Base-by-base conservation (phyloP, 2,113 vertebrate genomes). In the Macquaria ambigua region DNA sequence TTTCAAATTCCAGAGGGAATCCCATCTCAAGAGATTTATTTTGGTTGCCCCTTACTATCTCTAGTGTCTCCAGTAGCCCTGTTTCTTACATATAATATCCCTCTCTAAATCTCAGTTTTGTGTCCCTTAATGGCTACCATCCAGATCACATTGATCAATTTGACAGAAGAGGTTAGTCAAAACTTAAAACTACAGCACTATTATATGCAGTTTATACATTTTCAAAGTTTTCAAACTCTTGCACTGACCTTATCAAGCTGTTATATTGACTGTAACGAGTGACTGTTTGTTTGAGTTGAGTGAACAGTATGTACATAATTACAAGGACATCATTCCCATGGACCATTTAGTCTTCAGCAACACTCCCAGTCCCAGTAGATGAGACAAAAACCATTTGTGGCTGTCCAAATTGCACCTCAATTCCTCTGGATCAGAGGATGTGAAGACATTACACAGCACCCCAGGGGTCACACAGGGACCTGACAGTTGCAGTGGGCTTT, bases 371-470 rank as follows among this genome's bases (percentile, higher is more conserved):
- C 64, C 21, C 34, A 25, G 67, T 3, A 68, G 64, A 34, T 28
- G 28, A 41, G 4, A 74, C 16, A 3, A 48, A 72, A 59, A 34
- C 6, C 5, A 61, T 75, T 53, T 39, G 18, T 15, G 4, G 6
- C 52, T 18, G 28, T 48, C 21, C 80, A 77, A 52, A 82, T 43
- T 83, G 81, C 78, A 67, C 37, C 39, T 67, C 9, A 46, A 10
- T 79, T 74, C 66, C 59, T 31, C 46, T 72, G 63, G 73, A 81
- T 81, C 81, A 67, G 71, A 85, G 52, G 74, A 77, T 62, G 18
- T 68, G 56, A 68, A 59, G 37, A 77, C 50, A 80, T 77, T 74
- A 61, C 15, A 3, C 21, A 5, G 56, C 46, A 55, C 59, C 48
- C 34, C 0, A 1, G 52, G 73, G 78, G 77, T 70, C 79, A 68